These are phyloP conservation scores for Chunga burmeisteri DNA, from an alignment of 2,113 vertebrate species.

Conservation along the genomic window DNA sequence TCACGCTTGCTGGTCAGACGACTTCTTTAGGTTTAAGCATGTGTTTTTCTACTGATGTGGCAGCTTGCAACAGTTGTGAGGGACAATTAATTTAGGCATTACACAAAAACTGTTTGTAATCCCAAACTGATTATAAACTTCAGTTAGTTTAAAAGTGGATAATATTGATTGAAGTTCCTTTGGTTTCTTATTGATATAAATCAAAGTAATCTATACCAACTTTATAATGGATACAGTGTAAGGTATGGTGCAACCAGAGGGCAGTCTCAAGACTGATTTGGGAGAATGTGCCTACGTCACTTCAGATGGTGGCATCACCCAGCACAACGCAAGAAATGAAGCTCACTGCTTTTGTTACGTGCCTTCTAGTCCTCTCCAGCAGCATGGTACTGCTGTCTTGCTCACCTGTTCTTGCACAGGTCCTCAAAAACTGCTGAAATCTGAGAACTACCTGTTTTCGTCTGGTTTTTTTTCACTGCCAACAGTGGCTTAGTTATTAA, in stretches of 20 bases:
- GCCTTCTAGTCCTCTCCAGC: not conserved
- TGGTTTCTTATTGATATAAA: not conserved
- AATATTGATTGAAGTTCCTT: not conserved
- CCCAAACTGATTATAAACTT: not conserved
- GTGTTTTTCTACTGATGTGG: no score
- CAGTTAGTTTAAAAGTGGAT: not conserved
- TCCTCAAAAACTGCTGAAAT: not conserved
- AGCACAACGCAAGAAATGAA: no score
- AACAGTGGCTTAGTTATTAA: not conserved
- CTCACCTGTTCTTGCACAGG: not conserved
- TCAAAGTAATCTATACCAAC: not conserved
- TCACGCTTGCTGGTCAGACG: not conserved
- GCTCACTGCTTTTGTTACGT: fast-evolving
- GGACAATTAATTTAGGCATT: not conserved
- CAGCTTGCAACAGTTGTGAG: not conserved
- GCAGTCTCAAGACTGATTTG: not conserved
- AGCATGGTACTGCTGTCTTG: fast-evolving
- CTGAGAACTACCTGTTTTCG: not conserved
- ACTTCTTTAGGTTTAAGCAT: not conserved
- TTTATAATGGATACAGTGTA: fast-evolving
- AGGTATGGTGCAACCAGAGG: not conserved
- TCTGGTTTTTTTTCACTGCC: not conserved
- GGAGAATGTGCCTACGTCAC: not conserved
- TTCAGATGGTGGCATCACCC: not conserved
- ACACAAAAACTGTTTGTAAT: not conserved